Evolutionary conservation across 2,888 invertebrate genomes (phyloP).

Genomic region (Drosophila nigritarsus): DNA sequence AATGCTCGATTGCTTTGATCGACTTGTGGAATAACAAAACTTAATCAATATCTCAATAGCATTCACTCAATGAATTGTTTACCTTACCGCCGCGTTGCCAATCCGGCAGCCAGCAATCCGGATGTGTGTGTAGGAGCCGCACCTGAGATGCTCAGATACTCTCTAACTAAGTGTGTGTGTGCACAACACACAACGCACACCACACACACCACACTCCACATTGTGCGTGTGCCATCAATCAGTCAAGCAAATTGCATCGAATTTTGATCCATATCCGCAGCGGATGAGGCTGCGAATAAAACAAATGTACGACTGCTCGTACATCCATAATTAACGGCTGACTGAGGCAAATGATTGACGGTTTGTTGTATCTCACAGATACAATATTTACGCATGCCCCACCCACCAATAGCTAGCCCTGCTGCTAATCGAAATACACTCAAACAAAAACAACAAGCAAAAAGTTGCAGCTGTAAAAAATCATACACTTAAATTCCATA

Average conservation of each 20-base stretch:
- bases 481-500: neutral
- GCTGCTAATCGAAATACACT: slow-evolving; percentile 12
- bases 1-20: slow-evolving; percentile 34
- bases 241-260: slow-evolving; percentile 79
- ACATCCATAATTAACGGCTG: slow-evolving; percentile 74
- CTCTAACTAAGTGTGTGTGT: neutral
- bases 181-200: neutral
- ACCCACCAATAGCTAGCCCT: neutral
- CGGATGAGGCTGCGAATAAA: slow-evolving; percentile 36
- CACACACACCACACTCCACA: neutral
- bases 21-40: slow-evolving; percentile 59
- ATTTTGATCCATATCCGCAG: slow-evolving; percentile 81
- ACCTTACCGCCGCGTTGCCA: slow-evolving; percentile 26
- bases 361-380: slow-evolving; percentile 58
- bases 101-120: slow-evolving; percentile 24
- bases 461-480: neutral
- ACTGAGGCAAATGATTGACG: slow-evolving; percentile 79
- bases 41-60: slow-evolving; percentile 61
- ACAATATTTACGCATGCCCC: slow-evolving; percentile 53
- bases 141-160: neutral
- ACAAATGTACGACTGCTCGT: slow-evolving; percentile 43
- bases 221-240: slow-evolving; percentile 69
- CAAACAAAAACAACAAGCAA: neutral
- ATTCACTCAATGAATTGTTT: slow-evolving; percentile 47
- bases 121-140: slow-evolving; percentile 18